Evolutionary conservation across 2,888 invertebrate genomes (phyloP), one percentile per base, ranked within the genome.

Genomic region (Lottia gigantea): DNA sequence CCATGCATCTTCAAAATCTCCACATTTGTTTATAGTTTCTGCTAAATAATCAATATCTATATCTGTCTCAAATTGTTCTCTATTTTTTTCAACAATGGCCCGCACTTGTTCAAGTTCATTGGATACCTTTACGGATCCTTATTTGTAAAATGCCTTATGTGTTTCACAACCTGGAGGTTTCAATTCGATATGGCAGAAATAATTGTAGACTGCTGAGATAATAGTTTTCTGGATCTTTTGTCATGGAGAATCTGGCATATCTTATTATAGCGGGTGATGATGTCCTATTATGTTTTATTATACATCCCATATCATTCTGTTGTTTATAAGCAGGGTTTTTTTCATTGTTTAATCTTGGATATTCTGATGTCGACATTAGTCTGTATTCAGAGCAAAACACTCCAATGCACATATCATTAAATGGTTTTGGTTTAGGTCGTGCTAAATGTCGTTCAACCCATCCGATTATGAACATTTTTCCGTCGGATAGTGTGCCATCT

Each of bases 341-440:
- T 15, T 61, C 65, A 66, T 11, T 12, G 15, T 66, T 26, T 14
- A 23, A 16, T 7, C 66, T 55, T 31, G 61, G 19, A 47, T 23
- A 23, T n/a, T 65, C 45, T 4, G 55, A 45, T 61, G 49, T 67
- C 4, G 66, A 15, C 19, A 70, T 16, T 16, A 70, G 31, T 19
- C 70, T 55, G 45, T 71, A 71, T 40, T 71, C 66, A 12, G 71
- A 71, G 23, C 31, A 26, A 25, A 67, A 71, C 14, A 14, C 19
- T 23, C 67, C 71, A 14, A 71, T n/a, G 31, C 64, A 45, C 31
- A 45, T 64, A 46, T 64, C 25, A 45, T 64, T 31, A 12, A 64
- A 64, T 16, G 16, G 15, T 8, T 3, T 8, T 4, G 16, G n/a
- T 19, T 12, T 6, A 1, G 64, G 64, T 26, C 64, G 31, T 31